Evolutionary conservation across 2,113 vertebrate genomes (phyloP), one percentile per base, ranked within the genome.

Genomic region (Paratilapia polleni): DNA sequence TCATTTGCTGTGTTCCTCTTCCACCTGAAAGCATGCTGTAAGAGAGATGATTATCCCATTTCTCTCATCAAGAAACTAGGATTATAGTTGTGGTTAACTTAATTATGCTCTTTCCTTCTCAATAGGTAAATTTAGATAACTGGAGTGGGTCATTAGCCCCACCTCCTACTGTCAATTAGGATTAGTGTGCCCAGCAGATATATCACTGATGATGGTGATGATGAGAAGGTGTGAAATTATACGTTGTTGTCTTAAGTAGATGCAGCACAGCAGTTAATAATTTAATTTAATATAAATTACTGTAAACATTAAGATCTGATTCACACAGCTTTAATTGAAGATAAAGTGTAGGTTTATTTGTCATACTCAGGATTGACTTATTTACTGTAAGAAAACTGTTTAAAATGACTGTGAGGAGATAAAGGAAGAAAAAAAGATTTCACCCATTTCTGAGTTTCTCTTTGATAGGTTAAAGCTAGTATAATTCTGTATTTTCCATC

Each of bases 121-220:
- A 63, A 52, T 17, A 82, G 84, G 87, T 90, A 49, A 75, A 86
- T 83, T 43, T 60, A 82, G 79, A 86, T 80, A 85, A 83, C 58
- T 78, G 58, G 49, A 78, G 41, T 7, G 43, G 49, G 61, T 79
- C 74, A 90, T 91, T 78, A 80, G 63, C 41, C 11, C 22, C 76
- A 36, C 81, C 75, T 61, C 70, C 28, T n/a, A 3, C 82, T 80
- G 61, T 80, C 90, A 88, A 87, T 91, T 88, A 89, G 68, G 79
- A 88, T 91, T 83, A 84, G 61, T 62, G 47, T 19, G 1, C 73
- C 31, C 62, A 76, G 6, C 52, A 84, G 80, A 86, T 58, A 26
- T 22, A 26, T 19, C 24, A 60, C 14, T 58, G 84, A 88, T 86
- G 62, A 26, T 24, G 4, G 54, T 28, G 79, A 82, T 86, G 77